Conservation (phyloP, 23 tunicate species). For the Ascidia mentula region DNA sequence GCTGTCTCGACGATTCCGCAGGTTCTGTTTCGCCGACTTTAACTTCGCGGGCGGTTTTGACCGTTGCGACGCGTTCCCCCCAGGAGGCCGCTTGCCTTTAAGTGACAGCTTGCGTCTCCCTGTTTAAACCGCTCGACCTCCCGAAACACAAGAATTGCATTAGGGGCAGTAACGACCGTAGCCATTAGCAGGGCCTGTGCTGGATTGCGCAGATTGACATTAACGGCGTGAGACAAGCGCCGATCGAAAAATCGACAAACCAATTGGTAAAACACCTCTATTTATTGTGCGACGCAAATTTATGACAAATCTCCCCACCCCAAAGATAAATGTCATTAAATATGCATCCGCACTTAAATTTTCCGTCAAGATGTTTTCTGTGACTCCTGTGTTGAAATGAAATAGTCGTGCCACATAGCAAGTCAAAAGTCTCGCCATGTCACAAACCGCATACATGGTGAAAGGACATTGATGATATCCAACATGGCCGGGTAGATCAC, state of each 20-base stretch:
- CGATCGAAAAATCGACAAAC: background rate
- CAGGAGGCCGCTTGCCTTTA: background rate
- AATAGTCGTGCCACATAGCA: no score
- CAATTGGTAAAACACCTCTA: background rate
- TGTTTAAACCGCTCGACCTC: background rate
- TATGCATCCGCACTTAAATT: no score
- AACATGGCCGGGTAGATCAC: no score
- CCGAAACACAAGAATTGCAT: conserved; percentile 7
- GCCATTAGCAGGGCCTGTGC: background rate
- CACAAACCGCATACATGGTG: no score
- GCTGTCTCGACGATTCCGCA: background rate
- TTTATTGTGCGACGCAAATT: background rate
- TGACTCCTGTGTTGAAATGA: no score
- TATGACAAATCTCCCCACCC: background rate
- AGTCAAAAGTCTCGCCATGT: no score
- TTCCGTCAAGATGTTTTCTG: no score
- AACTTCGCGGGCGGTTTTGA: background rate
- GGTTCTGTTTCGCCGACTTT: background rate
- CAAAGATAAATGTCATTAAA: background rate
- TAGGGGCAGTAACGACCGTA: background rate
- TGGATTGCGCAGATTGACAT: conserved; percentile 1
- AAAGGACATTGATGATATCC: no score
- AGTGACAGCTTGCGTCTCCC: background rate
- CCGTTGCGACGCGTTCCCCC: background rate
- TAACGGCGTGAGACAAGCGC: background rate